Evolutionary conservation across 2,888 invertebrate genomes (phyloP).

Genomic region (Callinectes sapidus): DNA sequence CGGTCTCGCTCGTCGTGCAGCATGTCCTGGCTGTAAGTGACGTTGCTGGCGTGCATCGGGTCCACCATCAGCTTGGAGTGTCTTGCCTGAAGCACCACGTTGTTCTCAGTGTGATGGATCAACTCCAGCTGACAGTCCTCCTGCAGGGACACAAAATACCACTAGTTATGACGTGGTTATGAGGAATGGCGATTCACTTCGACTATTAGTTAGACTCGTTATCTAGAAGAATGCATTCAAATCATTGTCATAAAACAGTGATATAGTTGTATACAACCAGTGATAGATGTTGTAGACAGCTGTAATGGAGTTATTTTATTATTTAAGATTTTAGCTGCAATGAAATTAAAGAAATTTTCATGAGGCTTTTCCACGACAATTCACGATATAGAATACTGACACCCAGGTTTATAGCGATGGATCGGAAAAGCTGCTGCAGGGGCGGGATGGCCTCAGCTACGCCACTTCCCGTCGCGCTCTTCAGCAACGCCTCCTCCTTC

Average conservation of each 20-base stretch:
- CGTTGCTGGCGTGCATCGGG: not conserved
- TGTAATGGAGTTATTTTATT: not conserved
- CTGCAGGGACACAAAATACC: constrained; percentile 37
- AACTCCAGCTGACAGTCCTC: constrained; percentile 66
- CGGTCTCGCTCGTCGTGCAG: constrained; percentile 68
- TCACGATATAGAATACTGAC: constrained; percentile 45
- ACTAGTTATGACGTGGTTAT: not conserved
- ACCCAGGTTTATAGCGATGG: constrained; percentile 49
- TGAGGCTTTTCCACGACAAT: not conserved
- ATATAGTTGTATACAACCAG: not conserved
- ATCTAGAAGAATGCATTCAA: not conserved
- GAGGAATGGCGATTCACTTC: not conserved
- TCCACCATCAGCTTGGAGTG: constrained; percentile 38
- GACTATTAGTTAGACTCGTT: not conserved
- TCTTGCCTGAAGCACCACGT: constrained; percentile 68
- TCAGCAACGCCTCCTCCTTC: constrained; percentile 64
- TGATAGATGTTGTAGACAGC: not conserved
- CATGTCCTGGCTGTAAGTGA: constrained; percentile 59
- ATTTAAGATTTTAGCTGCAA: not conserved
- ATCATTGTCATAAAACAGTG: not conserved
- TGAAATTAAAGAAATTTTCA: not conserved
- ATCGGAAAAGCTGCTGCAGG: constrained; percentile 57
- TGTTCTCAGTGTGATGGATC: constrained; percentile 62
- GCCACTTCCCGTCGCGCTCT: constrained; percentile 56
- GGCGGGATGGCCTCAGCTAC: constrained; percentile 63